Percentiles rank a stretch among this genome's conserved stretches.
Evolutionary conservation across 2,797 vertebrate genomes (phyloP).

Genomic region (Peromyscus eremicus): DNA sequence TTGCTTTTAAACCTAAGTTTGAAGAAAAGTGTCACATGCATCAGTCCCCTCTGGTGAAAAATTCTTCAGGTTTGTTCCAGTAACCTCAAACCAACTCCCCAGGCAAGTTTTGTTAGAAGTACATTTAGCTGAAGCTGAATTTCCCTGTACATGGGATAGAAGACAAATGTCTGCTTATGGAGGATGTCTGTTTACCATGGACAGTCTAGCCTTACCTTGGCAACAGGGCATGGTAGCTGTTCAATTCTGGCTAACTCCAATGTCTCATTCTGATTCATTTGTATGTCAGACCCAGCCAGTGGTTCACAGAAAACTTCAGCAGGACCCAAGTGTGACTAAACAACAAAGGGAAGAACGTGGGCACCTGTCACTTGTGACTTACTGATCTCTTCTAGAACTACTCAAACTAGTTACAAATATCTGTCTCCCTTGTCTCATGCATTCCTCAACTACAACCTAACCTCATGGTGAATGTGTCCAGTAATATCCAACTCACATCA

Average conservation of each 20-base stretch:
- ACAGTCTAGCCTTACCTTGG: neutral
- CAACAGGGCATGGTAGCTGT: too few relatives aligned
- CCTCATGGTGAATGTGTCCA: neutral
- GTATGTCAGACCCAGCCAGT: neutral
- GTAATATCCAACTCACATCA: neutral
- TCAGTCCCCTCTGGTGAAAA: neutral
- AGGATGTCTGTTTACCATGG: neutral
- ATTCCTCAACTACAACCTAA: neutral
- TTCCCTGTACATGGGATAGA: neutral
- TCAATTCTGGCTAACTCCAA: neutral
- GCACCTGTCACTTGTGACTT: neutral
- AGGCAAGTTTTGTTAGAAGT: neutral
- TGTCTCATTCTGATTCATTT: neutral
- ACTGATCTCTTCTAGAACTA: neutral
- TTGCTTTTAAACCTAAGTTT: neutral
- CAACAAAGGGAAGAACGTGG: neutral
- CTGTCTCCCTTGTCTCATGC: neutral
- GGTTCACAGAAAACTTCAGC: neutral
- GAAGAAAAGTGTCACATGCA: too few relatives aligned
- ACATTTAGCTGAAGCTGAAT: neutral
- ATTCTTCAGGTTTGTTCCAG: neutral
- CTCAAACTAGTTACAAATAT: neutral
- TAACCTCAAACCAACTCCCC: neutral
- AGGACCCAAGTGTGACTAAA: neutral
- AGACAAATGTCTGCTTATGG: neutral